Conservation (phyloP, 2,797 vertebrate genomes). For the Paramormyrops hopkinsi region DNA sequence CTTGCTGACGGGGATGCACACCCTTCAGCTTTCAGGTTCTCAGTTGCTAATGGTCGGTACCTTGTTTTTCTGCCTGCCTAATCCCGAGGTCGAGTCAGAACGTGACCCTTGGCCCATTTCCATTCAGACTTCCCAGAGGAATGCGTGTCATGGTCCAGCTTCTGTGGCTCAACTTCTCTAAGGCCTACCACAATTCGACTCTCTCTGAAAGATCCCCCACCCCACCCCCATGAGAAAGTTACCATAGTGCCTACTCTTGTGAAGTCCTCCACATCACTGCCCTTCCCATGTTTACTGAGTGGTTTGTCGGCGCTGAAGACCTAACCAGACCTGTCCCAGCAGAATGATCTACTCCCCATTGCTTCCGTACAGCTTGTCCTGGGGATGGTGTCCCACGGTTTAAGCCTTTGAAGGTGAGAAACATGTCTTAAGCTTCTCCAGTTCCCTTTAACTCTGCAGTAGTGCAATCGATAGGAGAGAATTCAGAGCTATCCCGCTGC, state of each 20-base stretch:
- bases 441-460: constrained; percentile 47
- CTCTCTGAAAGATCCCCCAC: neutral
- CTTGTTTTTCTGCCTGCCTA: neutral
- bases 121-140: neutral
- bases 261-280: constrained; percentile 25
- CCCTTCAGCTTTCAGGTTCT: neutral
- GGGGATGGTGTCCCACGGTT: neutral
- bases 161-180: neutral
- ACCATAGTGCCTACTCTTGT: constrained; percentile 59
- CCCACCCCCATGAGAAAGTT: constrained; percentile 45
- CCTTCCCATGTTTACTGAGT: constrained; percentile 10
- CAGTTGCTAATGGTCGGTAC: neutral
- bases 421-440: constrained; percentile 34
- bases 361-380: neutral
- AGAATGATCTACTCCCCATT: neutral
- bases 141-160: neutral
- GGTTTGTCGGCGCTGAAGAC: neutral
- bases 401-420: neutral
- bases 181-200: neutral
- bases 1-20: neutral
- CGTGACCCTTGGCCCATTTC: neutral
- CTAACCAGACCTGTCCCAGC: neutral
- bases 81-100: neutral
- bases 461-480: constrained; percentile 53
- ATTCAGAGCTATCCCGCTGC: constrained; percentile 45